Percentiles rank a stretch among this genome's conserved stretches.
Evolutionary conservation across 2,113 vertebrate genomes (phyloP).

Genomic region (Sinocyclocheilus maitianheensis): DNA sequence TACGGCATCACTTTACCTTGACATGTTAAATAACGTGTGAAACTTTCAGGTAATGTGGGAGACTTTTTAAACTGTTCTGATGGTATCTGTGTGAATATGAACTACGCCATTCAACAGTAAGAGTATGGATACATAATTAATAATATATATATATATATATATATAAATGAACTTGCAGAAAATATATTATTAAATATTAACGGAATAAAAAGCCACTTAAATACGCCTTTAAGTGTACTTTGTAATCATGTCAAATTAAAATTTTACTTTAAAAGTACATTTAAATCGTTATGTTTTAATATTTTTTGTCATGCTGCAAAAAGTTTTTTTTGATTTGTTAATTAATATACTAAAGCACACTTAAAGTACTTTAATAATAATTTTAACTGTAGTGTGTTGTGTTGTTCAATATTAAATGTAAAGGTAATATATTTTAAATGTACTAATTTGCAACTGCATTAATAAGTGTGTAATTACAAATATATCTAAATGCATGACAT

Average conservation of each 20-base stretch:
- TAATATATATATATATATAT: too few relatives aligned
- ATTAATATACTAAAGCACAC: neutral
- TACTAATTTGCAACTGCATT: neutral
- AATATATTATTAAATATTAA: neutral
- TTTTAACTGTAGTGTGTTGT: neutral
- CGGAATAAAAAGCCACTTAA: neutral
- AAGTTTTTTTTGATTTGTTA: neutral
- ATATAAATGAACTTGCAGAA: neutral
- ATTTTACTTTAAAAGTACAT: neutral
- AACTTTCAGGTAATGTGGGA: too few relatives aligned
- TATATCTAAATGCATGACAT: too few relatives aligned
- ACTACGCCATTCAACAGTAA: too few relatives aligned
- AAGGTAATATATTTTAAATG: neutral
- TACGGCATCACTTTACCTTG: too few relatives aligned
- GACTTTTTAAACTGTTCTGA: too few relatives aligned
- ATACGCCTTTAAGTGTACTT: neutral
- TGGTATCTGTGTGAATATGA: too few relatives aligned
- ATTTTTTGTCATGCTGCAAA: neutral
- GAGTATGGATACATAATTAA: too few relatives aligned
- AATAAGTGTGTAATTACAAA: too few relatives aligned
- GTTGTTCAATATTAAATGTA: neutral
- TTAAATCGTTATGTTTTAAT: neutral
- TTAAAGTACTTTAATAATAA: too few relatives aligned
- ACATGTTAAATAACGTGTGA: too few relatives aligned
- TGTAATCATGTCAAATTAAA: neutral